Conservation (phyloP, 2,888 invertebrate species). For the Agrochola litura region DNA sequence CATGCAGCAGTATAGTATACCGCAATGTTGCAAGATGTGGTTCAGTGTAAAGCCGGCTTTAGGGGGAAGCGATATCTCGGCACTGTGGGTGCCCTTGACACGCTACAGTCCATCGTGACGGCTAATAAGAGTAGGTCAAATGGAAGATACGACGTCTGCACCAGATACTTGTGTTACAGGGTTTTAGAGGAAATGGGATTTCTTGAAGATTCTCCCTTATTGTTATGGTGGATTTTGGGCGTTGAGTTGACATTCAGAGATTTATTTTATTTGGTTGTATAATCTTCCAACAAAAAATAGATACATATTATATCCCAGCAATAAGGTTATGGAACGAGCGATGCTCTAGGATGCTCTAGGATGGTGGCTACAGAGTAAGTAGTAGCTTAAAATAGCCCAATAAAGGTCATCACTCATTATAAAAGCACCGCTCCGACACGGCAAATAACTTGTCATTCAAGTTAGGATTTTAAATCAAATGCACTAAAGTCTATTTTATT, state of each 20-base stretch:
- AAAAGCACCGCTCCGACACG: too few relatives aligned
- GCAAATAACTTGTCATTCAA: too few relatives aligned
- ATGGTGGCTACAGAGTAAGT: too few relatives aligned
- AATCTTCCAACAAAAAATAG: neutral
- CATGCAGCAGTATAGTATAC: too few relatives aligned
- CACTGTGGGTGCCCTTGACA: constrained; percentile 50
- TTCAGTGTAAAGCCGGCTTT: neutral
- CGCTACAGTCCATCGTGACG: constrained; percentile 33
- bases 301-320: too few relatives aligned
- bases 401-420: too few relatives aligned
- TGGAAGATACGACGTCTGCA: constrained; percentile 43
- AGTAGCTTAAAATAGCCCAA: neutral
- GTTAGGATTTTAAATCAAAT: too few relatives aligned
- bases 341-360: neutral
- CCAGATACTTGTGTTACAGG: constrained; percentile 31
- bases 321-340: neutral
- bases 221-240: neutral
- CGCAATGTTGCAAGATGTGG: neutral
- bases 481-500: too few relatives aligned
- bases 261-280: neutral
- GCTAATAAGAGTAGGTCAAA: constrained; percentile 60
- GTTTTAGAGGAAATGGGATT: constrained; percentile 25
- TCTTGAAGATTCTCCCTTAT: constrained; percentile 15
- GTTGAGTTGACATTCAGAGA: neutral
- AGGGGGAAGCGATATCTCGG: constrained; percentile 7